A percentile compares a stretch with the other conserved stretches of the same genome.
These are phyloP conservation scores for Ceratitis capitata DNA, from an alignment of 1,140 invertebrate genomes.

Conservation along the genomic window DNA sequence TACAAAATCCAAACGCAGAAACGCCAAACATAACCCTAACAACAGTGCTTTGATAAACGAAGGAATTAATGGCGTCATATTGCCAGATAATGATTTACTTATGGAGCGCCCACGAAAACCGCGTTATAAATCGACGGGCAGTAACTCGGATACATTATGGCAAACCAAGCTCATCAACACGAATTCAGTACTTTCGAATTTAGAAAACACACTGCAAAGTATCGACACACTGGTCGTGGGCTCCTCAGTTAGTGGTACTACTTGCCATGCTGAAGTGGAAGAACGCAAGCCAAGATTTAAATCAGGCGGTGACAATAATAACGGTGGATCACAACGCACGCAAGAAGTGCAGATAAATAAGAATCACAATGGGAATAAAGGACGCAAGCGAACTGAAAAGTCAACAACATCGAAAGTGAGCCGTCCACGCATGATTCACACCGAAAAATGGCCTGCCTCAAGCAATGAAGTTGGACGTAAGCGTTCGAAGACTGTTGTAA, in stretches of 20 bases:
- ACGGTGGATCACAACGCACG: constrained; percentile 34
- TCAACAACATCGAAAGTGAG: neutral
- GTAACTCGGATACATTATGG: constrained; percentile 58
- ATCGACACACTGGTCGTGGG: constrained; percentile 58
- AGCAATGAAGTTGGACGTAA: constrained; percentile 69
- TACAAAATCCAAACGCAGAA: constrained; percentile 49
- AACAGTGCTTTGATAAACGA: neutral
- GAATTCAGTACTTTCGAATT: constrained; percentile 47
- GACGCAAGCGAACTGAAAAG: constrained; percentile 40
- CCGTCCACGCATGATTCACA: constrained; percentile 79
- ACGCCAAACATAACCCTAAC: neutral
- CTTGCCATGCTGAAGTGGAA: neutral
- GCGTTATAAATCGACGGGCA: constrained; percentile 53
- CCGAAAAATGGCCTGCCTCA: constrained; percentile 72
- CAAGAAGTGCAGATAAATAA: constrained; percentile 38
- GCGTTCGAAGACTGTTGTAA: constrained; percentile 62
- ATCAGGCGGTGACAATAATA: constrained; percentile 37
- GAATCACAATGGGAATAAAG: neutral
- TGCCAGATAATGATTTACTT: constrained; percentile 38
- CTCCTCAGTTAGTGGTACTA: neutral
- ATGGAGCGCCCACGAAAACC: constrained; percentile 40
- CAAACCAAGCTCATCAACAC: constrained; percentile 52
- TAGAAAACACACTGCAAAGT: constrained; percentile 46
- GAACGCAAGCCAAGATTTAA: constrained; percentile 13
- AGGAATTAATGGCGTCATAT: constrained; percentile 35